Conservation (phyloP, 1,140 invertebrate species). For the Hyphantria cunea region DNA sequence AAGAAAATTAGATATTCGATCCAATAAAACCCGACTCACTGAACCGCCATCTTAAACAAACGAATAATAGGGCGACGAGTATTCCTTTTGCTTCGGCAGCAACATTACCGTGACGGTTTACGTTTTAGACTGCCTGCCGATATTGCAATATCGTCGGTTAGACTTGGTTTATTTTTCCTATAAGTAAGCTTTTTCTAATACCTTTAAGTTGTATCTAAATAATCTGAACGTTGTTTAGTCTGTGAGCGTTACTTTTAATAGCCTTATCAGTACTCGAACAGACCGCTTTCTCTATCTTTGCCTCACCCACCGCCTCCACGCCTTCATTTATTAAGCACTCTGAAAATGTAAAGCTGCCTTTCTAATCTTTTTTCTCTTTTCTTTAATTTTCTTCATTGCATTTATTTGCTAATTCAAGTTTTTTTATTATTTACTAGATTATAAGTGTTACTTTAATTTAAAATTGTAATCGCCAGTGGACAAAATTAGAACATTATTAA, state of each 20-base stretch:
- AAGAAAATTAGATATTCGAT: background rate
- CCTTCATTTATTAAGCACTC: conserved; percentile 51
- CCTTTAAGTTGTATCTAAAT: conserved; percentile 58
- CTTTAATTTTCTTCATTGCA: no score
- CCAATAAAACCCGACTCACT: conserved; percentile 6
- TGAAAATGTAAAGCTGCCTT: conserved; percentile 37
- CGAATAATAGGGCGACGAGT: no score
- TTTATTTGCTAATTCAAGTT: no score
- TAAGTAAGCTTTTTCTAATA: conserved; percentile 49
- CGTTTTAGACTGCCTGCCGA: conserved; percentile 33
- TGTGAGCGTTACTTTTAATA: conserved; percentile 78
- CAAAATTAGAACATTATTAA: no score
- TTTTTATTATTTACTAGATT: no score
- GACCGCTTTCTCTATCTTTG: conserved; percentile 52
- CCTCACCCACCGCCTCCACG: conserved; percentile 37
- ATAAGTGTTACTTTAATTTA: no score
- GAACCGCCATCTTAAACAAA: conserved; percentile 9
- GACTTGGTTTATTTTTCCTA: conserved; percentile 27
- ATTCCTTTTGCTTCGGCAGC: conserved; percentile 29
- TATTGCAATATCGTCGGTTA: conserved; percentile 33
- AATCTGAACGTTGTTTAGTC: conserved; percentile 60
- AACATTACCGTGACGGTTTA: conserved; percentile 39
- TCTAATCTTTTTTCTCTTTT: no score
- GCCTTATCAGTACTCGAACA: conserved; percentile 73
- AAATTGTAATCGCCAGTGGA: no score